Base-by-base conservation (phyloP, 2,113 vertebrate genomes). In the Platanista minor region DNA sequence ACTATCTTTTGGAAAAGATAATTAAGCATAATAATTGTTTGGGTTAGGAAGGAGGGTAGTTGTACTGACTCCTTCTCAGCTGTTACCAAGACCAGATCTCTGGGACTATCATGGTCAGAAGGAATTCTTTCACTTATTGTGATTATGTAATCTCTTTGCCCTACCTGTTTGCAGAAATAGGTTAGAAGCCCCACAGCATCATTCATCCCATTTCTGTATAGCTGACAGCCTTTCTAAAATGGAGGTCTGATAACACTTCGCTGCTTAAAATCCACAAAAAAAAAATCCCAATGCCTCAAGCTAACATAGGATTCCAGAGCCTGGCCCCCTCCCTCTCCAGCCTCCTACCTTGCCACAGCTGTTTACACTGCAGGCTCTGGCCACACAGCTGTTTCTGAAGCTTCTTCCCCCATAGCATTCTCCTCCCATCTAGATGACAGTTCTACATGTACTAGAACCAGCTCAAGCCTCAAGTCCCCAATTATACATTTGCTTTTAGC, bases 71-170 rank as follows among this genome's bases (percentile, higher is more conserved):
- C 36, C 62, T 87, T 90, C n/a, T 94, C 29, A 71, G 61, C 9
- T 96, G 12, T 82, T 80, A 74, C 31, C 43, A 66, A 86, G 88
- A 41, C 25, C 64, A 75, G 27, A 89, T 86, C 62, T 86, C 62
- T 75, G 17, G 27, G 25, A 72, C 29, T 61, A 41, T 72, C 39
- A 15, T 8, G 6, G 36, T 62, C 54, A 83, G 77, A 52, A 97
- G 69, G 27, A 74, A 81, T 80, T 64, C 13, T 88, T 77, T 77
- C 57, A 31, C 91, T 77, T 91, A 74, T 54, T 95, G 94, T 90
- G 36, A 83, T 81, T 57, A 67, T 57, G 3, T 85, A 54, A 66
- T 83, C 20, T 93, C 62, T 69, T 69, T 87, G 49, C 46, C 33
- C 39, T 87, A 29, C 57, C 61, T 87, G 17, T 81, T 95, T 96